phyloP scores from a whole-genome alignment of 2,888 invertebrate species.

The Sepiola atlantica region DNA sequence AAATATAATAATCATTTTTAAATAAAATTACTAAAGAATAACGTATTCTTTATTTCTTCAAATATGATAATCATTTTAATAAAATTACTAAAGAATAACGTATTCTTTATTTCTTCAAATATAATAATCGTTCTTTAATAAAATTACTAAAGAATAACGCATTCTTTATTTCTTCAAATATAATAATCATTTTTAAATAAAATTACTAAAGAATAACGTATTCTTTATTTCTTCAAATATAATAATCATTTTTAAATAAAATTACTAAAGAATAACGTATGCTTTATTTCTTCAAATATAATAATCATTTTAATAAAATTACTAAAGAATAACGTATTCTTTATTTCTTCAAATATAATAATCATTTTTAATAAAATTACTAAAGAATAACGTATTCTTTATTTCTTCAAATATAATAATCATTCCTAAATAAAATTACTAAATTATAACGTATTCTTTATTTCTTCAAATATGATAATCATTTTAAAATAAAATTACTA shows the following conservation, averaged over 20 bases:
- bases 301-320: not conserved
- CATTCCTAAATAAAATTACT: not conserved
- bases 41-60: no score
- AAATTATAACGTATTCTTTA: no score
- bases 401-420: conserved; percentile 63
- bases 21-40: not conserved
- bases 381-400: no score
- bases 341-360: conserved; percentile 65
- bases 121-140: conserved; percentile 52
- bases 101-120: conserved; percentile 64
- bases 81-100: not conserved
- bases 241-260: conserved; percentile 45
- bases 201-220: not conserved
- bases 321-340: no score
- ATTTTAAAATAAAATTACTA: not conserved
- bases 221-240: conserved; percentile 67
- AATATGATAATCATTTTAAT: conserved; percentile 57
- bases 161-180: conserved; percentile 63
- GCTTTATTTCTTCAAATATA: conserved; percentile 68
- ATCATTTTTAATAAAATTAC: not conserved
- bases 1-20: conserved; percentile 59
- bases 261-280: no score
- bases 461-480: conserved; percentile 63
- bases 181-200: conserved; percentile 52
- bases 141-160: not conserved